phyloP scores from a whole-genome alignment of 2,113 vertebrate genomes.

The Prionailurus viverrinus region DNA sequence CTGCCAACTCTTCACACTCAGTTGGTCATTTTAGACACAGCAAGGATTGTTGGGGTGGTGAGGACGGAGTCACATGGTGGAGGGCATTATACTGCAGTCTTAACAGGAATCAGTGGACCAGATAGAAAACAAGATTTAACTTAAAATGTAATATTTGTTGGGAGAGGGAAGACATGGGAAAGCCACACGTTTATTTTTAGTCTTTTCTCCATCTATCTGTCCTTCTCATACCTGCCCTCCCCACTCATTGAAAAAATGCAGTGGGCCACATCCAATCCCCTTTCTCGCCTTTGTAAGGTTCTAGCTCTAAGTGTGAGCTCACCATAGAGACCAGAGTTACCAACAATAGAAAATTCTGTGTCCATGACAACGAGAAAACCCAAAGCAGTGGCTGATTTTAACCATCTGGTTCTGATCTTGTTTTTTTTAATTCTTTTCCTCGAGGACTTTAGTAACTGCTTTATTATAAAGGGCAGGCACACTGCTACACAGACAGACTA shows the following conservation, averaged over 20 bases:
- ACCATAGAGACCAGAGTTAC: conserved; percentile 71
- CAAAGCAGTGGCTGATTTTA: conserved; percentile 65
- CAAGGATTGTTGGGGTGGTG: not conserved
- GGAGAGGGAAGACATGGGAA: not conserved
- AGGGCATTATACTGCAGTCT: not conserved
- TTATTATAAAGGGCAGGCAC: not conserved
- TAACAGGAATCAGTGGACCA: not conserved
- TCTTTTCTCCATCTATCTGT: not conserved
- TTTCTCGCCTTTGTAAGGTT: conserved; percentile 44
- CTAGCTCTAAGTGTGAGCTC: conserved; percentile 46
- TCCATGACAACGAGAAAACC: conserved; percentile 77
- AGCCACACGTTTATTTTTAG: not conserved
- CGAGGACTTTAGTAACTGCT: not conserved
- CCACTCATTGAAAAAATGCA: conserved; percentile 20
- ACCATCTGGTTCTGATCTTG: conserved; percentile 47
- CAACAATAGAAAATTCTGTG: conserved; percentile 66
- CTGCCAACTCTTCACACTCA: not conserved
- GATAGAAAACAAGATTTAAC: conserved; percentile 16
- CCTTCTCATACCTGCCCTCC: not conserved
- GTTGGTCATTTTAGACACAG: not conserved
- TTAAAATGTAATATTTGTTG: not conserved
- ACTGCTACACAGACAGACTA: not conserved
- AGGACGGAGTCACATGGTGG: not conserved
- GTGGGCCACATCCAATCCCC: not conserved
- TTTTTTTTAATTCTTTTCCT: conserved; percentile 14